Conservation (phyloP, 2,113 vertebrate genomes). For the Uria lomvia region DNA sequence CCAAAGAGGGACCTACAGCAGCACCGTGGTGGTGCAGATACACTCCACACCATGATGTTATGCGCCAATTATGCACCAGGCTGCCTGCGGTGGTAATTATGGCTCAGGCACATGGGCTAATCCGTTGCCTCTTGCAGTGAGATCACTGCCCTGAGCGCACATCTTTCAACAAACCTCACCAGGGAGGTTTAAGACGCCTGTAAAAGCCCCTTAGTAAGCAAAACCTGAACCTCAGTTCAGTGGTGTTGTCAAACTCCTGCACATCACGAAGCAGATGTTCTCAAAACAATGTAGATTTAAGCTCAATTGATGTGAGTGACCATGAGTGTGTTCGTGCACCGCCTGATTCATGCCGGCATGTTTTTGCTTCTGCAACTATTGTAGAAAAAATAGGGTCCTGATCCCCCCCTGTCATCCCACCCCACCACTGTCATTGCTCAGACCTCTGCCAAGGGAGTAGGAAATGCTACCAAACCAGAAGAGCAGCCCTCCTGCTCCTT, state of each 20-base stretch:
- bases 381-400: background rate
- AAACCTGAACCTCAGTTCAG: background rate
- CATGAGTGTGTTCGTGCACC: background rate
- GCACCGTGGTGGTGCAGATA: accelerated
- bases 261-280: background rate
- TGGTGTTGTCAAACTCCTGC: background rate
- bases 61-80: background rate
- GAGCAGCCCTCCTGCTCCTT: background rate
- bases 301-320: background rate
- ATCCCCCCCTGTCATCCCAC: background rate
- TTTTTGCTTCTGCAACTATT: background rate
- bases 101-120: background rate
- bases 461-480: background rate
- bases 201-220: background rate
- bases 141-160: background rate
- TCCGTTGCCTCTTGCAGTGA: background rate
- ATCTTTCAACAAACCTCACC: background rate
- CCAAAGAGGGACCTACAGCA: accelerated
- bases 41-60: accelerated
- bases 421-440: background rate
- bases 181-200: background rate
- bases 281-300: background rate
- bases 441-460: background rate
- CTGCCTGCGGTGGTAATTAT: background rate
- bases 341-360: background rate